Conservation (phyloP, 2,113 vertebrate species). For the Prionailurus bengalensis region DNA sequence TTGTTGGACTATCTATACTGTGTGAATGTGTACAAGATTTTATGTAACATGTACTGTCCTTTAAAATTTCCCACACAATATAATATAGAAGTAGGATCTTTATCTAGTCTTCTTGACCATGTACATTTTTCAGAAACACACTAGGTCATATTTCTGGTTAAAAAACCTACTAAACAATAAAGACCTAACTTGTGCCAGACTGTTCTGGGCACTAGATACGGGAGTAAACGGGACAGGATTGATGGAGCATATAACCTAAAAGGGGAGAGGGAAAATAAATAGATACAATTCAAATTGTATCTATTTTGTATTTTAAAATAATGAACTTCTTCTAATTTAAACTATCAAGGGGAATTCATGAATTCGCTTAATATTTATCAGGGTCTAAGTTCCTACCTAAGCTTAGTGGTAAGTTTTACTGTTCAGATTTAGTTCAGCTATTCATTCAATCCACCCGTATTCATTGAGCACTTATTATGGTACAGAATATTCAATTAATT, state of each 20-base stretch:
- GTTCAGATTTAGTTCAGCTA: background rate
- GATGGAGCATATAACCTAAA: background rate
- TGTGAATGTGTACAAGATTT: background rate
- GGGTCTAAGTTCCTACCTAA: background rate
- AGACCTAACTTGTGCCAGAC: background rate
- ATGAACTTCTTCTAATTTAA: background rate
- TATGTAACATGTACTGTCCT: background rate
- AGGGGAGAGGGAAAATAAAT: background rate
- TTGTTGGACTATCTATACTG: background rate
- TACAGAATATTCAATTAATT: conserved; percentile 14
- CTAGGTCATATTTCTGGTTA: background rate
- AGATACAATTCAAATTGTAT: background rate
- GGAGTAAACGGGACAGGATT: background rate
- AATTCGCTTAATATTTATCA: background rate
- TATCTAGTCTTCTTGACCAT: background rate
- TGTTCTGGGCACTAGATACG: background rate
- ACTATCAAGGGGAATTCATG: background rate
- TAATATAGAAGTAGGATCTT: background rate
- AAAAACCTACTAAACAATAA: background rate
- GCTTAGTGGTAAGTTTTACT: background rate
- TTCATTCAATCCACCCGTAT: background rate
- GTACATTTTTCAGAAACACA: background rate
- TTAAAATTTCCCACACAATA: background rate
- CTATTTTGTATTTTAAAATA: background rate
- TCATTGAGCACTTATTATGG: conserved; percentile 17